Percentiles rank a stretch among this genome's conserved stretches.
Evolutionary conservation across 1,140 invertebrate species (phyloP).

Genomic region (Papilio dardanus): DNA sequence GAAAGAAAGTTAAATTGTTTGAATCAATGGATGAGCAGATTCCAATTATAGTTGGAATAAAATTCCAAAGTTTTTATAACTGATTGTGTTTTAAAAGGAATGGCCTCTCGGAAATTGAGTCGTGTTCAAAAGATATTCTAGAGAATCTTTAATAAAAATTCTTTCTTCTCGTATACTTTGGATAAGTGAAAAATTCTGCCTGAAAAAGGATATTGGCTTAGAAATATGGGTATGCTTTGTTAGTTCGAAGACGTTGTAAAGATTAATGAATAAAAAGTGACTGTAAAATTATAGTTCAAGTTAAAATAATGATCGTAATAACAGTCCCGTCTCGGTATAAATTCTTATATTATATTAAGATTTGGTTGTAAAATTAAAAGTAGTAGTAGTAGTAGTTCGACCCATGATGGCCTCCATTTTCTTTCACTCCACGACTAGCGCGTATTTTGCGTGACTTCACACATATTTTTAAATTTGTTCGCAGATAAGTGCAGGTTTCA

Average conservation of each 20-base stretch:
- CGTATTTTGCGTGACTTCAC: too few species aligned
- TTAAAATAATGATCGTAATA: too few species aligned
- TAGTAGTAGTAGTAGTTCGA: too few species aligned
- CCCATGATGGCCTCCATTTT: too few species aligned
- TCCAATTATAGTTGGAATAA: conserved; percentile 12
- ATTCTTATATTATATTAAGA: too few species aligned
- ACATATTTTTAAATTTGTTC: too few species aligned
- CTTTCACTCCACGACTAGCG: too few species aligned
- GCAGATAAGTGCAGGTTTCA: too few species aligned
- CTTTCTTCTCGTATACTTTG: neutral
- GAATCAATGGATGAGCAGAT: conserved; percentile 19
- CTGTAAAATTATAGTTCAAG: too few species aligned
- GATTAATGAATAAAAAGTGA: neutral
- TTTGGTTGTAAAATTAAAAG: too few species aligned
- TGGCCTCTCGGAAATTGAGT: neutral
- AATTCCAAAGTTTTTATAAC: conserved; percentile 2
- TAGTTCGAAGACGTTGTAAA: neutral
- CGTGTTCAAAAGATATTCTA: neutral
- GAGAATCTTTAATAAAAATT: neutral
- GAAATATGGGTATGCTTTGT: neutral
- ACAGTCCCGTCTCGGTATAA: too few species aligned
- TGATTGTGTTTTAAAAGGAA: conserved; percentile 19
- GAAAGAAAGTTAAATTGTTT: conserved; percentile 3
- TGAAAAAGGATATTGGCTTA: neutral
- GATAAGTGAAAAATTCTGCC: neutral